These are phyloP conservation scores for Chrysopilus asiliformis DNA, from an alignment of 2,888 invertebrate genomes.

Conservation along the genomic window DNA sequence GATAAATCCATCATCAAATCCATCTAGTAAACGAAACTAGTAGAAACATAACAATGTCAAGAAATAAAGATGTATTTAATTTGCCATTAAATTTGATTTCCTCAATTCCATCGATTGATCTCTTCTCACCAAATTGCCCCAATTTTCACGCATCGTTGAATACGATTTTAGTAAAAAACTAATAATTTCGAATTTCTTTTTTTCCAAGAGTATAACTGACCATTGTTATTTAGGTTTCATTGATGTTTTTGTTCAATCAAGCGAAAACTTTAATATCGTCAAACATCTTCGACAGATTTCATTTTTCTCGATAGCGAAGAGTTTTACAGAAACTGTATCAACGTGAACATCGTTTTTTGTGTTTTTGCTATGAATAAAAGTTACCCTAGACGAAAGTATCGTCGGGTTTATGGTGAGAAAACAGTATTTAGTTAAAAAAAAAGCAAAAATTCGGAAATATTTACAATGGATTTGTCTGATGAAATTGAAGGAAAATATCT, in stretches of 20 bases:
- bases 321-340: no score
- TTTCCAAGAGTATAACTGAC: background rate
- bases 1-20: no score
- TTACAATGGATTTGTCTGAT: no score
- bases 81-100: background rate
- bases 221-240: background rate
- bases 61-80: no score
- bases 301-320: no score
- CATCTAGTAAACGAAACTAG: no score
- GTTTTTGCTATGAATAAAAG: background rate
- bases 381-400: slow-evolving; percentile 6
- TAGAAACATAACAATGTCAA: no score
- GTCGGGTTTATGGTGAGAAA: slow-evolving; percentile 11
- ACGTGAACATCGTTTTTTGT: background rate
- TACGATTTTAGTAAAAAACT: background rate
- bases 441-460: no score
- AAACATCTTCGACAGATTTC: no score
- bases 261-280: background rate
- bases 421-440: slow-evolving; percentile 2
- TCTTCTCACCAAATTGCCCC: background rate
- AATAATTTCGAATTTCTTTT: background rate
- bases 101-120: background rate
- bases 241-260: background rate
- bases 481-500: no score
- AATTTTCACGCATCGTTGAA: background rate